Evolutionary conservation across 2,113 vertebrate species (phyloP), one percentile per base, ranked within the genome.

Genomic region (Pterophyllum scalare): DNA sequence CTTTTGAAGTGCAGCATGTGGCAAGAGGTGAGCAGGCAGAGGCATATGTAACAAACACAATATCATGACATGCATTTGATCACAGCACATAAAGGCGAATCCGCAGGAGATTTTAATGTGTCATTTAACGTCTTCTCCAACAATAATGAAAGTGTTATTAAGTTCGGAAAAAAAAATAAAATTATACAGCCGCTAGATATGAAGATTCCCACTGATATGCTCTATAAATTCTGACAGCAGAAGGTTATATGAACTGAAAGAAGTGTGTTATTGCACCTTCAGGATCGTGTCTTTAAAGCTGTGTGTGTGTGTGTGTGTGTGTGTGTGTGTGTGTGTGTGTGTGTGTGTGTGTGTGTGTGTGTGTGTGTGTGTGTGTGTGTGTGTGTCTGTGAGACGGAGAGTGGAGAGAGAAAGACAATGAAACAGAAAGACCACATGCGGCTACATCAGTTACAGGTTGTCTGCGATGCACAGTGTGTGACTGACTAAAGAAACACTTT

Each of bases 191-290:
- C 26, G 26, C 20, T 38, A 70, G 6, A 88, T 64, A 59, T 80
- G 12, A 85, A 78, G 52, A 79, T 77, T 80, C 22, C 22, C 13
- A 77, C 33, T 75, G 52, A 86, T 60, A n/a, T 82, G 54, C 22
- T 81, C 77, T 22, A 79, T 84, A 72, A 91, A 83, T 49, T 75
- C 60, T 56, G 28, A 81, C 24, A 60, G 54, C 22, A 28, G 57
- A 87, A 82, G 19, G 67, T 81, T 85, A 80, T 67, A 72, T 70
- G 72, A 82, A 76, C 56, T 26, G 59, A 46, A 84, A 40, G 49
- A 14, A 74, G 62, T 59, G 59, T 79, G 65, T 80, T 83, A 86
- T 80, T 86, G 75, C 81, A 89, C 80, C 33, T 80, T 52, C 62
- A 76, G 75, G 24, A n/a, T 78, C 26, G 19, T 79, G 28, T 77